Evolutionary conservation across 2,888 invertebrate genomes (phyloP), one percentile per base, ranked within the genome.

Genomic region (Ptilodon capucinus): DNA sequence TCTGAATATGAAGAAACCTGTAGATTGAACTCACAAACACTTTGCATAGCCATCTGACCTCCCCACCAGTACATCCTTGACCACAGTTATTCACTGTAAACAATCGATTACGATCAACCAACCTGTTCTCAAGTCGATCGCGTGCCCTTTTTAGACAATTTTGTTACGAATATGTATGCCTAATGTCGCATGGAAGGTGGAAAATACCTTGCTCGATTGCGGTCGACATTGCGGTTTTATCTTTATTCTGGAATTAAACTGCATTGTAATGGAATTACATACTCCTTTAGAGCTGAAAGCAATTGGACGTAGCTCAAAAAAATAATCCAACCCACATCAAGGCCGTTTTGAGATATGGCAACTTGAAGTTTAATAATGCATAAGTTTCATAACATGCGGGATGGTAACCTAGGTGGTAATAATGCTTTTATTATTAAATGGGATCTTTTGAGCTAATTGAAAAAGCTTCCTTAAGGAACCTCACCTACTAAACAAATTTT

Each of bases 71-170:
- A 17, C n/a, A 40, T 34, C 63, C 70, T 63, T 68, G 64, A 63
- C 63, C 60, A 57, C 44, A 60, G 65, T 52, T 14, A 53, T 42
- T 46, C 42, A 42, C 42, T 54, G 71, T 68, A 64, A 71, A 72
- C 73, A 73, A 72, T 69, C 68, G 69, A 63, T 66, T 66, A 54
- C 56, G 32, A 71, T 69, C 71, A 56, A 42, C 45, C 44, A 66
- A 68, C 68, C 59, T 57, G 70, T 59, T 64, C 52, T 60, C 53
- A 54, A 57, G 67, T 53, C 43, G 45, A 51, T 51, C 41, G 34
- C 44, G 34, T 67, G 60, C 57, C 60, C 58, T 64, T 65, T 64
- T 67, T 53, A 54, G 48, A 55, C 41, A 40, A 52, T 51, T 57
- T 53, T 45, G 48, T 43, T 28, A 35, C 17, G 16, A 17, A 17